Percentiles rank a stretch among this genome's conserved stretches.
phyloP scores from a whole-genome alignment of 1,140 invertebrate genomes.

The Drosophila seguyi region DNA sequence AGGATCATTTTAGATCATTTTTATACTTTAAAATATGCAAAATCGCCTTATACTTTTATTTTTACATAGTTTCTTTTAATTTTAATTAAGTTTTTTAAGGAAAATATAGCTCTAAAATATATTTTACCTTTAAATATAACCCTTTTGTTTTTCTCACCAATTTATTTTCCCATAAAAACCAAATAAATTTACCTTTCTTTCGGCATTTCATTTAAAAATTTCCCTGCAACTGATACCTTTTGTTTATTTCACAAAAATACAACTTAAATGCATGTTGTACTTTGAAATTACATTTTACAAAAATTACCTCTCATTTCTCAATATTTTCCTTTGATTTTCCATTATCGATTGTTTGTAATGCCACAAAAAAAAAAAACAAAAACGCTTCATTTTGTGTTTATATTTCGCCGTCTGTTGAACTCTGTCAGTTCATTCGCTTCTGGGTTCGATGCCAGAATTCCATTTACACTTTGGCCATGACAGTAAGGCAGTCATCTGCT shows the following conservation, averaged over 20 bases:
- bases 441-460: constrained; percentile 16
- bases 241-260: neutral
- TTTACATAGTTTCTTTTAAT: too few relatives aligned
- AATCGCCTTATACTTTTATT: too few relatives aligned
- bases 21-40: too few relatives aligned
- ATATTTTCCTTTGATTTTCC: constrained; percentile 31
- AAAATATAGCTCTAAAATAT: too few relatives aligned
- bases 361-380: constrained; percentile 37
- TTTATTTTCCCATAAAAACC: too few relatives aligned
- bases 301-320: neutral
- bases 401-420: constrained; percentile 64
- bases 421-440: constrained; percentile 65
- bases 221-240: too few relatives aligned
- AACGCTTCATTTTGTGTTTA: constrained; percentile 61
- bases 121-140: too few relatives aligned
- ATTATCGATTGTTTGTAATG: constrained; percentile 27
- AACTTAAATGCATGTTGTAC: neutral
- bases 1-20: too few relatives aligned
- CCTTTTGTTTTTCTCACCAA: too few relatives aligned
- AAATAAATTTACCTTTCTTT: too few relatives aligned
- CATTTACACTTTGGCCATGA: constrained; percentile 42
- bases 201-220: too few relatives aligned
- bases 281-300: neutral
- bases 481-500: constrained; percentile 48
- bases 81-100: too few relatives aligned